Conservation (phyloP, 2,113 vertebrate species). For the Thamnophis sirtalis region DNA sequence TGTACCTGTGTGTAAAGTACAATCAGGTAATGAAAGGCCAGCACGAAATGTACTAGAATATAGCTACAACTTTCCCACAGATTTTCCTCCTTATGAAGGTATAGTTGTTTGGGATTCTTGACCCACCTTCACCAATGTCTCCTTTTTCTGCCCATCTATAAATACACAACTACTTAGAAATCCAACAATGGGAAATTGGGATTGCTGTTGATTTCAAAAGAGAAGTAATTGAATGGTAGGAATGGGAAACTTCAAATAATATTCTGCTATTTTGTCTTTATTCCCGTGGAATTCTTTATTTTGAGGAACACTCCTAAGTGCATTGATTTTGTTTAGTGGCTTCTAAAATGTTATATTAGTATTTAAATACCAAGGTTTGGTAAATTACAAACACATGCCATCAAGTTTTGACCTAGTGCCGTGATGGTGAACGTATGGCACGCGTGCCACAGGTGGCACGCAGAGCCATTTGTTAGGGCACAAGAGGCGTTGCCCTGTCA, state of each 20-base stretch:
- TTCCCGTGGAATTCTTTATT: background rate
- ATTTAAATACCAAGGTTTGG: background rate
- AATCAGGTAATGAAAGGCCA: background rate
- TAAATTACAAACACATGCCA: background rate
- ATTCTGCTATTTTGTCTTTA: background rate
- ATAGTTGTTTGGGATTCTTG: background rate
- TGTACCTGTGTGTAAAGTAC: background rate
- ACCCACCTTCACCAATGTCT: background rate
- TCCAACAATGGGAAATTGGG: background rate
- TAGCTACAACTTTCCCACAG: background rate
- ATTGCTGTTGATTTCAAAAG: background rate
- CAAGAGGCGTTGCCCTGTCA: no score
- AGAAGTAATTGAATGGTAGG: background rate
- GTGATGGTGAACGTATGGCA: no score
- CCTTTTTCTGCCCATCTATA: background rate
- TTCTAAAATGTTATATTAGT: background rate
- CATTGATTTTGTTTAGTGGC: background rate
- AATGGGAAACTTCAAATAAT: background rate
- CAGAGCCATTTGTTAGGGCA: no score
- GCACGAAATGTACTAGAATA: background rate
- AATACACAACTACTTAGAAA: background rate
- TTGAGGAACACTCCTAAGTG: background rate
- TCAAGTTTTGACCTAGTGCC: background rate
- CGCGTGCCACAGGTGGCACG: no score
- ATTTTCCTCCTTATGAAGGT: background rate